These are phyloP conservation scores for Gymnopithys bicolor DNA, from an alignment of 2,797 vertebrate species.

Conservation along the genomic window DNA sequence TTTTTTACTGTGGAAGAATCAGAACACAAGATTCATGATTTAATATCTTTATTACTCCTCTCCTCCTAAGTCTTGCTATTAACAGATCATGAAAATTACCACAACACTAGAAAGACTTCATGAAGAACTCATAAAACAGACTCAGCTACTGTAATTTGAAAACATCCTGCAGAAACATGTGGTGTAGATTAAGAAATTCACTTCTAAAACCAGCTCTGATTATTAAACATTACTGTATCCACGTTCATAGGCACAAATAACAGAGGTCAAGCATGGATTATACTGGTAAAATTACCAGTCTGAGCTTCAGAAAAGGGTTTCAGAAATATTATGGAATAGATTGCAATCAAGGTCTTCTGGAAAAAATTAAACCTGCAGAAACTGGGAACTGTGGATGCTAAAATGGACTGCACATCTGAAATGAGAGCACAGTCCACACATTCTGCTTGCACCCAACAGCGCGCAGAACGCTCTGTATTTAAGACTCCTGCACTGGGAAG, in stretches of 20 bases:
- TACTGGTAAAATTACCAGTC: background rate
- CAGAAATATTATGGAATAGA: background rate
- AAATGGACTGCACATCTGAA: background rate
- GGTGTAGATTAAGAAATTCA: background rate
- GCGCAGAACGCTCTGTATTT: background rate
- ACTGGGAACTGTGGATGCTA: background rate
- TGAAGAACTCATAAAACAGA: background rate
- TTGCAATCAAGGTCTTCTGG: background rate
- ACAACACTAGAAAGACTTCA: background rate
- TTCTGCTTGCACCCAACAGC: background rate
- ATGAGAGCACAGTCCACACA: background rate
- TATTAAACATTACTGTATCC: background rate
- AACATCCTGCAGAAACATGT: background rate
- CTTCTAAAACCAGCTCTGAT: background rate
- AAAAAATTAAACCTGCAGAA: background rate
- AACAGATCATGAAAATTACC: background rate
- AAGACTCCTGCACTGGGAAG: accelerated
- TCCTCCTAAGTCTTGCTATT: background rate
- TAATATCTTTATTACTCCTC: background rate
- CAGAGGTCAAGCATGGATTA: background rate
- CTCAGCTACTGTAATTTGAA: background rate
- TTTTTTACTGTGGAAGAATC: background rate
- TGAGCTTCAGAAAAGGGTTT: background rate
- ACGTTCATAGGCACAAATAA: background rate
- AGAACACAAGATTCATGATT: background rate